These are phyloP conservation scores for Macrosiphum euphorbiae DNA, from an alignment of 2,888 invertebrate genomes.

Conservation along the genomic window DNA sequence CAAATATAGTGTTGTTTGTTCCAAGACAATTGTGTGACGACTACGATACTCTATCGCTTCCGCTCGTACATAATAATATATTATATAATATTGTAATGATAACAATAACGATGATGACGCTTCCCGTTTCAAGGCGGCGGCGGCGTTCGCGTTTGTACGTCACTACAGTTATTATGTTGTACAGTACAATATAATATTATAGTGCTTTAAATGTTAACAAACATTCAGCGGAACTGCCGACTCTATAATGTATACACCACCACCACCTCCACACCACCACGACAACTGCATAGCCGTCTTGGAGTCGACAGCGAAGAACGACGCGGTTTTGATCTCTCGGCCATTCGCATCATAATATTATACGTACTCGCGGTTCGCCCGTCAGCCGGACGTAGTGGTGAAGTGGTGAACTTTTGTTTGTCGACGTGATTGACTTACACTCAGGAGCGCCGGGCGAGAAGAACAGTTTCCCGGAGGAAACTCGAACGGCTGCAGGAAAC, in stretches of 20 bases:
- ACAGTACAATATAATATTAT: neutral
- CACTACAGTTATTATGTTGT: neutral
- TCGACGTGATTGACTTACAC: conserved; percentile 5
- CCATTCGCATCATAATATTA: neutral
- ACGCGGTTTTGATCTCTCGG: neutral
- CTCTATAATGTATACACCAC: neutral
- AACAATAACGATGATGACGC: neutral
- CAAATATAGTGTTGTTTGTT: neutral
- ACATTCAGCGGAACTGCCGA: neutral
- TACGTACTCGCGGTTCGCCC: neutral
- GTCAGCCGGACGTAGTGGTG: neutral
- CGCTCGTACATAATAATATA: neutral
- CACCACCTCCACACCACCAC: no score
- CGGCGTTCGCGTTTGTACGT: neutral
- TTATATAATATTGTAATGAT: neutral
- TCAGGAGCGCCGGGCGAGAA: neutral
- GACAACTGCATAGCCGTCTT: neutral
- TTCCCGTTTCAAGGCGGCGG: neutral
- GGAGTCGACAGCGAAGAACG: neutral
- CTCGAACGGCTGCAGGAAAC: neutral
- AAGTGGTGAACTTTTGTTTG: conserved; percentile 9
- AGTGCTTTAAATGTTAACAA: neutral
- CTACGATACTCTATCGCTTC: neutral
- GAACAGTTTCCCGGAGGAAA: neutral
- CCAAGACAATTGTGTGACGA: neutral